Percentiles rank a stretch among this genome's conserved stretches.
Conservation (phyloP, 1,140 invertebrate genomes). For the Bombus confusus region DNA sequence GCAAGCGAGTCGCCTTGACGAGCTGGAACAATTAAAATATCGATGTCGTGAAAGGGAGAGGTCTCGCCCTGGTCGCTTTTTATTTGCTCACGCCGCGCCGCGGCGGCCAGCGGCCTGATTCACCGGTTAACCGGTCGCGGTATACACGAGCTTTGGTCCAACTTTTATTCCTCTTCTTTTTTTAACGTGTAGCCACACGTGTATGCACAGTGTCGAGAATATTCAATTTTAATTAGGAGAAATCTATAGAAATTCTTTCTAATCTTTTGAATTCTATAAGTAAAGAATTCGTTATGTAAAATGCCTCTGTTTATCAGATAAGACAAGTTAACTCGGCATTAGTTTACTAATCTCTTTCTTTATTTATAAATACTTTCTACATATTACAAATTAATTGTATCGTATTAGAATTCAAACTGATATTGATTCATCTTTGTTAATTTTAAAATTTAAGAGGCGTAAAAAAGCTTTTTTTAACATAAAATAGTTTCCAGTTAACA, state of each 20-base stretch:
- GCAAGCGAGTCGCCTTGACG: conserved; percentile 35
- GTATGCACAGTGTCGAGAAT: not conserved
- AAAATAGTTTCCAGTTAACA: no score
- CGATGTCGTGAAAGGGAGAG: conserved; percentile 37
- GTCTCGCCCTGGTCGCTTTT: conserved; percentile 4
- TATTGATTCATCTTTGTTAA: not conserved
- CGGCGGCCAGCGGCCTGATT: not conserved
- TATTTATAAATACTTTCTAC: not conserved
- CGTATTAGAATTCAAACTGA: no score
- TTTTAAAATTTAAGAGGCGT: not conserved
- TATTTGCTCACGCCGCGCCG: not conserved
- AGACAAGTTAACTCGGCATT: no score
- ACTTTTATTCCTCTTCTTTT: conserved; percentile 5
- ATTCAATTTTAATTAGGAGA: not conserved
- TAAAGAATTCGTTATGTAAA: not conserved
- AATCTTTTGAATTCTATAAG: not conserved
- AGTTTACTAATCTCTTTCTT: not conserved
- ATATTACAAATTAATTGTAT: not conserved
- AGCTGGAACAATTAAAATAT: conserved; percentile 52
- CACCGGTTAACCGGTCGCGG: conserved; percentile 22
- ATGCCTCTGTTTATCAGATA: no score
- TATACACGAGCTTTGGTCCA: not conserved
- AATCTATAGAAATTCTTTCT: not conserved
- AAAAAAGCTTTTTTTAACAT: not conserved
- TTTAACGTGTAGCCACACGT: not conserved